These are phyloP conservation scores for Xylocampa areola DNA, from an alignment of 2,888 invertebrate species.

Conservation along the genomic window DNA sequence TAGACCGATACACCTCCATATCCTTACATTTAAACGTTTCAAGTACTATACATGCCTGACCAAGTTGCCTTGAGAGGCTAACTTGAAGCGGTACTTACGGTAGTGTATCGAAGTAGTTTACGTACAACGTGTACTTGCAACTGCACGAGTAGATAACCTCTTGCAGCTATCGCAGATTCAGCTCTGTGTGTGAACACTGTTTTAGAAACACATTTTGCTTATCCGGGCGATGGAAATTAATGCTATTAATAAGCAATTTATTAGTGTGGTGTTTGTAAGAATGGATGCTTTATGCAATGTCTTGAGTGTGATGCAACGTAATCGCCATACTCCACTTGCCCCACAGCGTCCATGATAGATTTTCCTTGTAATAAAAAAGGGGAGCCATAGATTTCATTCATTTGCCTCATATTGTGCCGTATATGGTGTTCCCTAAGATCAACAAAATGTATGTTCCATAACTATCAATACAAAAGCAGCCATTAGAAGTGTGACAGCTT, in stretches of 20 bases:
- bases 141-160: conserved; percentile 44
- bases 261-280: no score
- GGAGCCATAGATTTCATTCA: no score
- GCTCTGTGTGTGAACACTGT: conserved; percentile 26
- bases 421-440: no score
- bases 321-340: no score
- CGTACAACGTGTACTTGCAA: conserved; percentile 25
- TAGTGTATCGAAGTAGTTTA: conserved; percentile 36
- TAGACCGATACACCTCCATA: conserved; percentile 2
- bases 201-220: conserved; percentile 34
- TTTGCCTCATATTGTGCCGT: no score
- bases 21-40: conserved; percentile 6
- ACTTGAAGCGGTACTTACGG: conserved; percentile 37
- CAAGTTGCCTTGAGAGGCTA: conserved; percentile 43
- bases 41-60: conserved; percentile 13
- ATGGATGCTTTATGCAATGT: no score
- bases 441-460: no score
- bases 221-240: conserved; percentile 10
- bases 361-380: no score
- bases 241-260: neutral
- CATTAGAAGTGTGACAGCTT: no score
- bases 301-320: no score
- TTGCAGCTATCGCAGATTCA: conserved; percentile 29
- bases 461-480: no score
- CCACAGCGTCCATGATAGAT: no score